Percentiles rank a stretch among this genome's conserved stretches.
Conservation (phyloP, 2,113 vertebrate species). For the Alexandromys fortis region DNA sequence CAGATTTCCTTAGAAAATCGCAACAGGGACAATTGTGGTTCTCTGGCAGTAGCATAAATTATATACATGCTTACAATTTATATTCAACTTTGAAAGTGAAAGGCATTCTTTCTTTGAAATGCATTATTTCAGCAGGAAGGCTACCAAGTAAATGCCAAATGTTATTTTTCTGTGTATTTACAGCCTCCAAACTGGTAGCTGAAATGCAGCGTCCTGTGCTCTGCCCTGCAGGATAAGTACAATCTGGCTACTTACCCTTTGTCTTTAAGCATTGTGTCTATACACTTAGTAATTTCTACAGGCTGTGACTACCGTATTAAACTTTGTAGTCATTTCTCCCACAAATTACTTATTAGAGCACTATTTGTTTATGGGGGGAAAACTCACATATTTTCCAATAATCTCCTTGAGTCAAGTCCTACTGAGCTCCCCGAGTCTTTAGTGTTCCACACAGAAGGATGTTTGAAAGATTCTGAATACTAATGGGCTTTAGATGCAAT, state of each 20-base stretch:
- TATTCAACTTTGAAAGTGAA: conserved; percentile 66
- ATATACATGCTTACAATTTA: conserved; percentile 62
- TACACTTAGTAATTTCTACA: conserved; percentile 36
- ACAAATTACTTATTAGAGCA: conserved; percentile 36
- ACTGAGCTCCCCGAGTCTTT: neutral
- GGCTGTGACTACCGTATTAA: neutral
- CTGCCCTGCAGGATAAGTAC: neutral
- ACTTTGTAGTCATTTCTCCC: neutral
- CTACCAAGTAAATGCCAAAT: conserved; percentile 48
- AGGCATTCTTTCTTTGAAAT: conserved; percentile 44
- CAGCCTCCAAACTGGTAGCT: conserved; percentile 1
- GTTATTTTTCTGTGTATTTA: conserved; percentile 46
- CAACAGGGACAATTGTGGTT: conserved; percentile 42
- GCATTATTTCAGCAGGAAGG: conserved; percentile 42
- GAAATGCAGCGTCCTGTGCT: neutral
- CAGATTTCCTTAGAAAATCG: conserved; percentile 51
- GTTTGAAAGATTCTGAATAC: neutral
- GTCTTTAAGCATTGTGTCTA: conserved; percentile 32
- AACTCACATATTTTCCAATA: conserved; percentile 44
- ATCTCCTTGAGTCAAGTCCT: neutral
- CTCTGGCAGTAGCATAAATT: conserved; percentile 7
- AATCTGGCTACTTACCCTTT: neutral
- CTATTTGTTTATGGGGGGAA: conserved; percentile 13
- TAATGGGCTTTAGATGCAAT: neutral
- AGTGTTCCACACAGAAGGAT: neutral